phyloP scores from a whole-genome alignment of 2,888 invertebrate species.

The Zaprionus bogoriensis region DNA sequence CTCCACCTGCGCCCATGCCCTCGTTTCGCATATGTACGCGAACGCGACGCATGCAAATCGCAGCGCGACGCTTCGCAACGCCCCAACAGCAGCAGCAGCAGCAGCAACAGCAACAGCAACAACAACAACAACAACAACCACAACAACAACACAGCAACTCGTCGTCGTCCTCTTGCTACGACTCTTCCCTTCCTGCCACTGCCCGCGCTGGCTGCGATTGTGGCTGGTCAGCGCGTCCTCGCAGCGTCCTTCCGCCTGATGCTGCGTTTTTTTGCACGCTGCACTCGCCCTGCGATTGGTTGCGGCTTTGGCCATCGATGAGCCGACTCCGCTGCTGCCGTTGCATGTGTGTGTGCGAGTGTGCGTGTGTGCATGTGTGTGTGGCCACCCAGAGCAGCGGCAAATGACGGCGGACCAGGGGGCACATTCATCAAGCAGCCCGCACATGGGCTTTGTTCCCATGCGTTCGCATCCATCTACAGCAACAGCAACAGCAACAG shows the following conservation, averaged over 20 bases:
- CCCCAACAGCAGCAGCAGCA: background rate
- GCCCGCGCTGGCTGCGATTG: conserved; percentile 20
- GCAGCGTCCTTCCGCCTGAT: conserved; percentile 38
- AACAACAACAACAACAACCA: too few relatives aligned
- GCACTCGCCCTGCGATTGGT: conserved; percentile 74
- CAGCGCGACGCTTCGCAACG: conserved; percentile 29
- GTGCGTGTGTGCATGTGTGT: conserved; percentile 5
- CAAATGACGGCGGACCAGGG: conserved; percentile 12
- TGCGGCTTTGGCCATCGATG: conserved; percentile 65
- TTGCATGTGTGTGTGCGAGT: background rate
- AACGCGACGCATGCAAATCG: conserved; percentile 74
- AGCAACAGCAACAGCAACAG: conserved; percentile 18
- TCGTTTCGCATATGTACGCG: background rate
- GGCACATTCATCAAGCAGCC: conserved; percentile 45
- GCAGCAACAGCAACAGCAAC: too few relatives aligned
- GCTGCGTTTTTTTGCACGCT: conserved; percentile 73
- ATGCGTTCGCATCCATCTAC: conserved; percentile 34
- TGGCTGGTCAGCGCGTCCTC: conserved; percentile 65
- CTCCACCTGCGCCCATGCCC: background rate
- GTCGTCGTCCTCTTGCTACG: background rate
- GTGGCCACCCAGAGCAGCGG: conserved; percentile 25
- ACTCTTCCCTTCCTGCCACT: background rate
- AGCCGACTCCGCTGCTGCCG: conserved; percentile 29
- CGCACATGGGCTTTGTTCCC: conserved; percentile 34
- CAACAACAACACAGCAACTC: too few relatives aligned